phyloP scores from a whole-genome alignment of 2,888 invertebrate species.

The Spisula subtruncata region DNA sequence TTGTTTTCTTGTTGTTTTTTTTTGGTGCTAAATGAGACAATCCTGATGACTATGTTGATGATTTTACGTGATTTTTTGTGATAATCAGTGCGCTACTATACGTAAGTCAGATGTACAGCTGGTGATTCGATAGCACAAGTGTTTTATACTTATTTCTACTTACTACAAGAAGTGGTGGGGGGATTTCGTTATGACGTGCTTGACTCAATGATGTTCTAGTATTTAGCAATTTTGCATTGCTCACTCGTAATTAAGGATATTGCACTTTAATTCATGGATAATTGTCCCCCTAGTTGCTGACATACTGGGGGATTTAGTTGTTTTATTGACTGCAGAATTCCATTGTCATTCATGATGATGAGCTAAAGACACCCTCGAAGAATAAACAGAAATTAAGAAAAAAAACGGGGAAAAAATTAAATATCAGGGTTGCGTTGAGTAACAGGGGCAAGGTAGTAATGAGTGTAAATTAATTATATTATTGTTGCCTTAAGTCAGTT shows the following conservation, averaged over 20 bases:
- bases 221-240: neutral
- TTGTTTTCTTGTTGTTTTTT: neutral
- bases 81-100: neutral
- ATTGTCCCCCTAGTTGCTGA: neutral
- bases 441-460: neutral
- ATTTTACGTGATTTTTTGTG: neutral
- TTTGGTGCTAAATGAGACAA: neutral
- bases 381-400: neutral
- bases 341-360: neutral
- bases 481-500: neutral
- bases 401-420: neutral
- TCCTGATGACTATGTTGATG: neutral
- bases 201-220: neutral
- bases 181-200: neutral
- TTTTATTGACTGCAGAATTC: neutral
- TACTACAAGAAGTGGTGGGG: slow-evolving; percentile 1
- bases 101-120: neutral
- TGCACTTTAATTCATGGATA: neutral
- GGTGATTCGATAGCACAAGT: slow-evolving; percentile 6
- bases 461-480: neutral
- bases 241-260: neutral
- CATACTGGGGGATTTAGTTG: neutral
- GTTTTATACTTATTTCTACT: slow-evolving; percentile 2
- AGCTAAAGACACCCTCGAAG: neutral
- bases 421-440: neutral